Conservation (phyloP, 2,888 invertebrate genomes). For the Eudasyphora cyanicolor region DNA sequence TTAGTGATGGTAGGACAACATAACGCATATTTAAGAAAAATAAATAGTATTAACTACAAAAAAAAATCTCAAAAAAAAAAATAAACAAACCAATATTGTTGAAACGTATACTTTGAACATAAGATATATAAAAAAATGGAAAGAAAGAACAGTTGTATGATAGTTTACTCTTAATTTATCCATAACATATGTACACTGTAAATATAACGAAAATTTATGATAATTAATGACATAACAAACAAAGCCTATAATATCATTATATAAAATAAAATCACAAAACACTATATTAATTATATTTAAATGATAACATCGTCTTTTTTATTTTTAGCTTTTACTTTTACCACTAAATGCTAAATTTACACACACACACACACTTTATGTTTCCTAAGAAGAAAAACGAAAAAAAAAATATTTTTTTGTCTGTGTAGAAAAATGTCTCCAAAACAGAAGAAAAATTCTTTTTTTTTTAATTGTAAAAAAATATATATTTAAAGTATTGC, state of each 20-base stretch:
- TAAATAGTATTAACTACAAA: slow-evolving; percentile 43
- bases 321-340: slow-evolving; percentile 41
- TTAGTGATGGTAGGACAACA: slow-evolving; percentile 60
- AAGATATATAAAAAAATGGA: slow-evolving; percentile 52
- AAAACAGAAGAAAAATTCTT: not conserved
- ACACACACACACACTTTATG: slow-evolving; percentile 19
- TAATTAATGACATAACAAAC: slow-evolving; percentile 37
- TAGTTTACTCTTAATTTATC: slow-evolving; percentile 42
- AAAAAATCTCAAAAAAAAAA: slow-evolving; percentile 10
- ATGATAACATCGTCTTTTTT: slow-evolving; percentile 8
- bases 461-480: slow-evolving; percentile 59
- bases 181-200: slow-evolving; percentile 44
- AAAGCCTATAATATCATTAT: not conserved
- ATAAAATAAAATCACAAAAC: not conserved
- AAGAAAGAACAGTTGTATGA: slow-evolving; percentile 58
- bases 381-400: slow-evolving; percentile 17
- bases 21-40: slow-evolving; percentile 54
- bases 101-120: slow-evolving; percentile 62
- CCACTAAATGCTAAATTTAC: slow-evolving; percentile 25
- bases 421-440: slow-evolving; percentile 43
- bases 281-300: slow-evolving; percentile 6
- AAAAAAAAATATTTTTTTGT: slow-evolving; percentile 16
- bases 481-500: not conserved
- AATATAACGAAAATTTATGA: slow-evolving; percentile 46
- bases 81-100: slow-evolving; percentile 34